These are phyloP conservation scores for Tricholaema leucomelas DNA, from an alignment of 2,113 vertebrate species.

Conservation along the genomic window DNA sequence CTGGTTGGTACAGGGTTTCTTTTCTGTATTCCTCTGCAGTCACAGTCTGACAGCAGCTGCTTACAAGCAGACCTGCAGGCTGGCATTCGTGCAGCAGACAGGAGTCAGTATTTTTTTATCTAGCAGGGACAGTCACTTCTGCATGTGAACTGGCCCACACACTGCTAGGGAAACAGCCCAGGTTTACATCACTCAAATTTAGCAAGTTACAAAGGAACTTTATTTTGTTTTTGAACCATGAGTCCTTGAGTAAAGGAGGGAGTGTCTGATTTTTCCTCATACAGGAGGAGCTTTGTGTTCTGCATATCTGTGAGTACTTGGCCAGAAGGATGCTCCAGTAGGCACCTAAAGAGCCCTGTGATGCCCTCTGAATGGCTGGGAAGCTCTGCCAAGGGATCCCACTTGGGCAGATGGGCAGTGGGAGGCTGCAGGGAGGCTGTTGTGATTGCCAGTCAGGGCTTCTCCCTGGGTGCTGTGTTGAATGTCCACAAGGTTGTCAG, in stretches of 20 bases:
- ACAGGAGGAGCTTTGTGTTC: not conserved
- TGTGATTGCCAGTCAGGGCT: not conserved
- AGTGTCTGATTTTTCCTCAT: not conserved
- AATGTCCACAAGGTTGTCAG: not conserved
- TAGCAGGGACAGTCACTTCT: not conserved
- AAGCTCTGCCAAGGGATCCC: not conserved
- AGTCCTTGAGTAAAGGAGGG: not conserved
- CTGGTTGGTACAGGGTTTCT: not conserved
- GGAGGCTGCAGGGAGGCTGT: not conserved
- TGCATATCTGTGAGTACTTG: not conserved
- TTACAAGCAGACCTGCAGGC: not conserved
- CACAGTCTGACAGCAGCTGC: not conserved
- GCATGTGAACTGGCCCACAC: not conserved
- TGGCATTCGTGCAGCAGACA: not conserved
- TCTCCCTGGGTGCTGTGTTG: not conserved
- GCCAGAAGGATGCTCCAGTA: not conserved
- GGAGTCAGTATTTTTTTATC: not conserved
- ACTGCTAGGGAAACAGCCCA: not conserved
- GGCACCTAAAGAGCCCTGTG: not conserved
- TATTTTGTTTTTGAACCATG: not conserved
- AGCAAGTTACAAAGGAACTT: not conserved
- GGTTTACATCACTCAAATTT: not conserved
- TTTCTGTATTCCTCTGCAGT: not conserved
- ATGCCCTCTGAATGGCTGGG: not conserved
- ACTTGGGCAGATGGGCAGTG: fast-evolving